A percentile compares a stretch with the other conserved stretches of the same genome.
phyloP scores from a whole-genome alignment of 2,113 vertebrate genomes.

The Bubo blakistoni region DNA sequence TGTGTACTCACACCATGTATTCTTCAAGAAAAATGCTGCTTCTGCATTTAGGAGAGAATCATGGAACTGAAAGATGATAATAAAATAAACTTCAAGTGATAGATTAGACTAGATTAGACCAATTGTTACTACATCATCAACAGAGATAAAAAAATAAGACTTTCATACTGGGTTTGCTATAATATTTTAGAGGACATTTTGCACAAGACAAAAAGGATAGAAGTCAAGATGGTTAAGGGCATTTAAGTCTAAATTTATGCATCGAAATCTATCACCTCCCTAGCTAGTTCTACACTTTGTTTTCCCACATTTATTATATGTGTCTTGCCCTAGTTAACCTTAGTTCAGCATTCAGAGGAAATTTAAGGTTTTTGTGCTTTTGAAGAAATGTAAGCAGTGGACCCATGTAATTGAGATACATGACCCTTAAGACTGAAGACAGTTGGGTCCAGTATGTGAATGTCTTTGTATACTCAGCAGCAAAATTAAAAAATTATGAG shows the following conservation, averaged over 20 bases:
- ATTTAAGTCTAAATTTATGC: not conserved
- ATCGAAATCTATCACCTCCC: not conserved
- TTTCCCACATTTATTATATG: not conserved
- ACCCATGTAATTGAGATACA: not conserved
- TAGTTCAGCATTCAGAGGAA: not conserved
- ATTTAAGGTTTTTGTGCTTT: not conserved
- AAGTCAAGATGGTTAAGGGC: not conserved
- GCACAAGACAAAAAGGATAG: not conserved
- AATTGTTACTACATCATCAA: not conserved
- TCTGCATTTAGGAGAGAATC: not conserved
- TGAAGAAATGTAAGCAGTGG: not conserved
- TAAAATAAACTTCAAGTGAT: not conserved
- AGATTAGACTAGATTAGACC: not conserved
- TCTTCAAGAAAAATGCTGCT: slow-evolving; percentile 20
- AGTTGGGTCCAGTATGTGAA: not conserved
- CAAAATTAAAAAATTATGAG: not conserved
- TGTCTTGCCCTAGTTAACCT: not conserved
- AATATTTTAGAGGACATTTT: not conserved
- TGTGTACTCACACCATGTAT: not conserved
- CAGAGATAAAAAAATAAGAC: not conserved
- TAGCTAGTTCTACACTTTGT: not conserved
- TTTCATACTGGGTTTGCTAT: not conserved
- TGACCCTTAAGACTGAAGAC: not conserved
- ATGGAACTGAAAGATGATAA: not conserved
- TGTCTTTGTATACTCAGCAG: not conserved